Evolutionary conservation across 2,888 invertebrate genomes (phyloP).

Genomic region (Tanypteryx hageni): DNA sequence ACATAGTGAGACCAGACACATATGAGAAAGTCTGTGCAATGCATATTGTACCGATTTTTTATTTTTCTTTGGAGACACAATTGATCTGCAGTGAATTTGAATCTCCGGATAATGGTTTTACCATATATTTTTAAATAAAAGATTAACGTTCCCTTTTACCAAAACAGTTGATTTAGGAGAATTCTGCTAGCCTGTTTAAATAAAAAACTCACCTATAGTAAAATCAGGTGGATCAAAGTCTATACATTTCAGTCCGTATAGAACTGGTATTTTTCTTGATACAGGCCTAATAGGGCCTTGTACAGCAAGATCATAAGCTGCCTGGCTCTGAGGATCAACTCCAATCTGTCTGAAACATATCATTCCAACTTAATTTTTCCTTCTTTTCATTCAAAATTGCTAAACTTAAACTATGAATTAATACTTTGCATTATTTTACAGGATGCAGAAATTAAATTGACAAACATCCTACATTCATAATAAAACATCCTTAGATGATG

Average conservation of each 20-base stretch:
- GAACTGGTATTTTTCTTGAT: slow-evolving; percentile 82
- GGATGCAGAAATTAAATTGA: too few species aligned
- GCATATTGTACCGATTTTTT: too few species aligned
- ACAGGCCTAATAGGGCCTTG: slow-evolving; percentile 89
- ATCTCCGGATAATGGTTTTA: too few species aligned
- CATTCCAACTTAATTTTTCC: neutral
- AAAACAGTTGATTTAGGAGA: too few species aligned
- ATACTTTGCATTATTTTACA: neutral
- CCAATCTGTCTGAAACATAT: slow-evolving; percentile 81
- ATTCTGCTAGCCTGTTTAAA: neutral
- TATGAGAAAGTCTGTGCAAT: too few species aligned
- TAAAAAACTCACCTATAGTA: slow-evolving; percentile 81
- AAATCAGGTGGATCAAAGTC: slow-evolving; percentile 90
- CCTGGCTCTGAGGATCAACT: slow-evolving; percentile 89
- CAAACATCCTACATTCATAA: too few species aligned
- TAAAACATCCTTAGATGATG: too few species aligned
- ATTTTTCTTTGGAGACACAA: too few species aligned
- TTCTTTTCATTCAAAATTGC: neutral
- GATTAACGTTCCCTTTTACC: too few species aligned
- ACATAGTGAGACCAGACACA: too few species aligned
- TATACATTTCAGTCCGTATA: slow-evolving; percentile 92
- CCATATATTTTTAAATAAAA: too few species aligned
- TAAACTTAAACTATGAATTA: neutral
- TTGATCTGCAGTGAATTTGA: too few species aligned
- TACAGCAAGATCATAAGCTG: slow-evolving; percentile 92